Evolutionary conservation across 2,113 vertebrate genomes (phyloP).

Genomic region (Peromyscus leucopus): DNA sequence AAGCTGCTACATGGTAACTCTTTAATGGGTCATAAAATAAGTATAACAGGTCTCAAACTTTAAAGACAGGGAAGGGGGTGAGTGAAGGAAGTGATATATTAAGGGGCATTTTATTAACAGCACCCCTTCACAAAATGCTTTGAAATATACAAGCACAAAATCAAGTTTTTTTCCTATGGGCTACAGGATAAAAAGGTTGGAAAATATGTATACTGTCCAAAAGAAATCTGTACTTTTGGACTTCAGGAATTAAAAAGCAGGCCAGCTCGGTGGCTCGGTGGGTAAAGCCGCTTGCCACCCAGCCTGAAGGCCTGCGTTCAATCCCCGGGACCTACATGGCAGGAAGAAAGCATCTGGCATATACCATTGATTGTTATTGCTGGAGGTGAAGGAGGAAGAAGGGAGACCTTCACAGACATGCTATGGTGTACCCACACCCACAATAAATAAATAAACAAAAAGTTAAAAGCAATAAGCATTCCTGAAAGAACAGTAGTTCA

Average conservation of each 20-base stretch:
- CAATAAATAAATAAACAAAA: neutral
- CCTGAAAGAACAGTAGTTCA: conserved; percentile 14
- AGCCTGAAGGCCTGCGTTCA: neutral
- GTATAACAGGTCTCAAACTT: conserved; percentile 32
- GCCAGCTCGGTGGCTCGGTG: neutral
- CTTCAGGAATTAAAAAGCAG: conserved; percentile 9
- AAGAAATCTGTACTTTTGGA: conserved; percentile 8
- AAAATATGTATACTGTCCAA: conserved; percentile 8
- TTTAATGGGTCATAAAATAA: conserved; percentile 46
- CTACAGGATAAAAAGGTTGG: conserved; percentile 19
- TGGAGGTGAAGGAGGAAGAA: neutral
- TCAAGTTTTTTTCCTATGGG: neutral
- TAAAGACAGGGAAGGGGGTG: neutral
- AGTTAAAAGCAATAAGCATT: neutral
- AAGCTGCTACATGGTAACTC: conserved; percentile 6
- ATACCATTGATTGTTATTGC: neutral
- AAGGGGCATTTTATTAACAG: conserved; percentile 30
- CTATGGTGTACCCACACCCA: neutral
- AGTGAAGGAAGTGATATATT: neutral
- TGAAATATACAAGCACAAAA: conserved; percentile 20
- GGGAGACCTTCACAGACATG: neutral
- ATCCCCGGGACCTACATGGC: neutral
- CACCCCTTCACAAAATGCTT: conserved; percentile 31
- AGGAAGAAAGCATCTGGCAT: neutral
- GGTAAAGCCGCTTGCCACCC: neutral